Conservation (phyloP, 2,797 vertebrate species). For the Sardinella longiceps region DNA sequence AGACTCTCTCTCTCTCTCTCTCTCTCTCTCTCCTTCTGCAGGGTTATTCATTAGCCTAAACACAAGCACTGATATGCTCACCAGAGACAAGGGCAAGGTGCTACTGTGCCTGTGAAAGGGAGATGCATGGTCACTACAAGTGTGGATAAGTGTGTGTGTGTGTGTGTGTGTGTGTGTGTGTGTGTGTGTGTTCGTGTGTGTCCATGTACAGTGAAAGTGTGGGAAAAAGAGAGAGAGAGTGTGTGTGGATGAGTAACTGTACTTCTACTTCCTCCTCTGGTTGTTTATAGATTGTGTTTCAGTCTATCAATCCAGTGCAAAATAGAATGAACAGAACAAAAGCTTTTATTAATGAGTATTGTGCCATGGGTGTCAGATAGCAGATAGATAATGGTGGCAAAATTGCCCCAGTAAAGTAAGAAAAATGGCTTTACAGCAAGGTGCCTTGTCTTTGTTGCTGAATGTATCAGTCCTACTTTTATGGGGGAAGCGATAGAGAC, state of each 20-base stretch:
- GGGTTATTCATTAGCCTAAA: conserved; percentile 23
- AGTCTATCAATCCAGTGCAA: background rate
- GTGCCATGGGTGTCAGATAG: background rate
- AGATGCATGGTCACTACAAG: too few species aligned
- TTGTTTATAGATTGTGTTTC: background rate
- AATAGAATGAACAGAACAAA: background rate
- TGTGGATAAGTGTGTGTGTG: background rate
- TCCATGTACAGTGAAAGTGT: background rate
- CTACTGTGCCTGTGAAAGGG: background rate
- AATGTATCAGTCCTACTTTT: background rate
- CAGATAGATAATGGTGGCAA: background rate
- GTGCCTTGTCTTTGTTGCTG: background rate
- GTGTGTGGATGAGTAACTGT: background rate
- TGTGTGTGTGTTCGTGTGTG: background rate
- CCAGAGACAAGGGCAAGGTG: background rate
- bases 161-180: background rate
- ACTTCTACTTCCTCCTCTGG: too few species aligned
- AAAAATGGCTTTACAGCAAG: background rate
- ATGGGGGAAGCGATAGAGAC: background rate
- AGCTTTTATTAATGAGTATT: background rate
- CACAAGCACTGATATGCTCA: conserved; percentile 21
- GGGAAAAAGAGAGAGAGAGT: too few species aligned
- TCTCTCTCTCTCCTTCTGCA: conserved; percentile 9
- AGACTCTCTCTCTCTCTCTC: background rate
- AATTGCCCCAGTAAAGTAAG: background rate